Evolutionary conservation across 2,888 invertebrate species (phyloP).

Genomic region (Polylopha cassiicola): DNA sequence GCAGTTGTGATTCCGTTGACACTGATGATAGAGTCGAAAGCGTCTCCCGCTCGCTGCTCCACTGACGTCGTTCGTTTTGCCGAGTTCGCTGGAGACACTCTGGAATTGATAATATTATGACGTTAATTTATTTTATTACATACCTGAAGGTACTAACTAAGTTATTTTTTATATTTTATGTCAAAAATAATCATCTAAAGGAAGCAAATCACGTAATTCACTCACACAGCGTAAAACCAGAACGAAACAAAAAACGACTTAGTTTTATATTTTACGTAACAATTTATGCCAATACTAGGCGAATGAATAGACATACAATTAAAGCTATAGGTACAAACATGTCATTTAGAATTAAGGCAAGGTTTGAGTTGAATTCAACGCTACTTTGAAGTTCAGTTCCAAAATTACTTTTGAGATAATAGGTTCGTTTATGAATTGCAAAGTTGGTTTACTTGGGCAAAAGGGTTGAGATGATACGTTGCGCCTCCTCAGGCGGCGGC

Average conservation of each 20-base stretch:
- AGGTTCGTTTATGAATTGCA: slow-evolving; percentile 17
- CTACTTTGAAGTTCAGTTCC: slow-evolving; percentile 15
- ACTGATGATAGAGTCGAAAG: slow-evolving; percentile 65
- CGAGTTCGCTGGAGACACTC: slow-evolving; percentile 84
- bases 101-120: slow-evolving; percentile 43
- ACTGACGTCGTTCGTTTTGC: slow-evolving; percentile 75
- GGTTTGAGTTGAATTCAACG: slow-evolving; percentile 17
- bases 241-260: too few species aligned
- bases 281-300: too few species aligned
- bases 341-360: slow-evolving; percentile 9
- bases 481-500: slow-evolving; percentile 86
- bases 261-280: too few species aligned
- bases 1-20: slow-evolving; percentile 79
- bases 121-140: not conserved
- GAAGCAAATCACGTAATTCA: too few species aligned
- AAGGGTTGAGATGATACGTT: slow-evolving; percentile 85
- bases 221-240: too few species aligned
- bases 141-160: too few species aligned
- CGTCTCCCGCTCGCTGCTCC: slow-evolving; percentile 60
- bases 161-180: too few species aligned
- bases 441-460: slow-evolving; percentile 80
- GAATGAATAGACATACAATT: too few species aligned
- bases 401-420: slow-evolving; percentile 14
- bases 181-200: too few species aligned
- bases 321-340: too few species aligned